phyloP scores from a whole-genome alignment of 30 jellyfish, hydroid and myxozoan genomes.

The Hydractinia echinata region DNA sequence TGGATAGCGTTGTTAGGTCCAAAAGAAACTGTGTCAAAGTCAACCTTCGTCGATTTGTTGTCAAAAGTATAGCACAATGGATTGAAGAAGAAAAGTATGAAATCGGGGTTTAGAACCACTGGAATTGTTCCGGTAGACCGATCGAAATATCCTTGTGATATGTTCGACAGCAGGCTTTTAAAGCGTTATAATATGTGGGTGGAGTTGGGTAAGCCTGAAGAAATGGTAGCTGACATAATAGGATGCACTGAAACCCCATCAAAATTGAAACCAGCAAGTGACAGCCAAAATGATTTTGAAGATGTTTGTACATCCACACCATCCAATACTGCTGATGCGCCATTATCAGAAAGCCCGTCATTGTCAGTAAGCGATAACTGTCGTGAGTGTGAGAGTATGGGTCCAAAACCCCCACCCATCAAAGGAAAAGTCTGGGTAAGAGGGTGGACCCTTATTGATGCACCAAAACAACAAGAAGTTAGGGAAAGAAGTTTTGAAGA shows the following conservation, averaged over 20 bases:
- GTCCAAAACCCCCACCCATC: neutral
- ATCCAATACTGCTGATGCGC: no score
- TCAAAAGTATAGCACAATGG: constrained; percentile 21
- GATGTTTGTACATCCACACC: no score
- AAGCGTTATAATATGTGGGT: neutral
- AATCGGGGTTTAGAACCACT: constrained; percentile 12
- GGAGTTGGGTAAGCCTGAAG: constrained; percentile 20
- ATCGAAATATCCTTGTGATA: neutral
- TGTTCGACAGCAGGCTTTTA: neutral
- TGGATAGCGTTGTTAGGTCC: constrained; percentile 23
- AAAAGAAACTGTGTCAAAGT: constrained; percentile 22
- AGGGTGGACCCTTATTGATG: constrained; percentile 6
- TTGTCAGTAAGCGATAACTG: no score
- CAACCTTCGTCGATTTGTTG: constrained; percentile 2
- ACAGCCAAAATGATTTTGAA: no score
- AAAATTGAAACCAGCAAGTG: no score
- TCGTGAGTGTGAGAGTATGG: neutral
- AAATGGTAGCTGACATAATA: neutral
- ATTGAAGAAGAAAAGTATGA: neutral
- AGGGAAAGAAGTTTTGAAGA: neutral
- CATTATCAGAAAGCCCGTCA: no score
- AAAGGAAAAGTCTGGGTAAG: neutral
- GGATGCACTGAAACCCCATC: no score
- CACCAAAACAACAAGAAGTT: neutral
- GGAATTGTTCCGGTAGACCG: neutral